phyloP scores from a whole-genome alignment of 2,113 vertebrate genomes.

The Willisornis vidua region DNA sequence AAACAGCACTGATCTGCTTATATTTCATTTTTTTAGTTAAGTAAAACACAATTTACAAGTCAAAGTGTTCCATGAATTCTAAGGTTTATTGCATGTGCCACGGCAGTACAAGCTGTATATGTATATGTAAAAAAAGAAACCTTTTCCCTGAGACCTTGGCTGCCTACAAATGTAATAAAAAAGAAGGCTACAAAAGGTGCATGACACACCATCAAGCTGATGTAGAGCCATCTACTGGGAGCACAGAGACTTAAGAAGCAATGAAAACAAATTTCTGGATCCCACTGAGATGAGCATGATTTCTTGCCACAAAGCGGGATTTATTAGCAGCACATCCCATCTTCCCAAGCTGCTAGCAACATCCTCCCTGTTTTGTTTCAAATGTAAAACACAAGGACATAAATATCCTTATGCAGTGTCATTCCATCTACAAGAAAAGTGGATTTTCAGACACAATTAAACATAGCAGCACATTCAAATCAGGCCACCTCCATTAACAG shows the following conservation, averaged over 20 bases:
- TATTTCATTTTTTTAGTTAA: background rate
- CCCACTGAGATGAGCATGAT: background rate
- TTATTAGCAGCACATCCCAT: background rate
- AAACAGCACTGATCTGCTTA: background rate
- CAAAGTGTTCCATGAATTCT: background rate
- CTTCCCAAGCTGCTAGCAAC: background rate
- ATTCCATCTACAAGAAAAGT: background rate
- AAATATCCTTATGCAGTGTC: background rate
- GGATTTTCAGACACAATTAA: background rate
- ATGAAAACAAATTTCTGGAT: background rate
- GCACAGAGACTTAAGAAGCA: background rate
- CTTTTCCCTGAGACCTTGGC: background rate
- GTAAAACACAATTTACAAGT: background rate
- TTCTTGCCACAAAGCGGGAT: background rate
- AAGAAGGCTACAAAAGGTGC: background rate
- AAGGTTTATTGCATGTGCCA: background rate
- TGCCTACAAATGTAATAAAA: background rate
- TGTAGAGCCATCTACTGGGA: background rate
- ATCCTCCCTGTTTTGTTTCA: background rate
- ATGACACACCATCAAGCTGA: background rate
- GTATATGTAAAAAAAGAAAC: background rate
- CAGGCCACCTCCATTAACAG: background rate
- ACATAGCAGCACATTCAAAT: background rate
- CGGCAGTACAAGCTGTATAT: background rate
- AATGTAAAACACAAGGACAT: background rate